A percentile compares a stretch with the other conserved stretches of the same genome.
phyloP scores from a whole-genome alignment of 2,797 vertebrate genomes.

The Gallinago nigripennis region DNA sequence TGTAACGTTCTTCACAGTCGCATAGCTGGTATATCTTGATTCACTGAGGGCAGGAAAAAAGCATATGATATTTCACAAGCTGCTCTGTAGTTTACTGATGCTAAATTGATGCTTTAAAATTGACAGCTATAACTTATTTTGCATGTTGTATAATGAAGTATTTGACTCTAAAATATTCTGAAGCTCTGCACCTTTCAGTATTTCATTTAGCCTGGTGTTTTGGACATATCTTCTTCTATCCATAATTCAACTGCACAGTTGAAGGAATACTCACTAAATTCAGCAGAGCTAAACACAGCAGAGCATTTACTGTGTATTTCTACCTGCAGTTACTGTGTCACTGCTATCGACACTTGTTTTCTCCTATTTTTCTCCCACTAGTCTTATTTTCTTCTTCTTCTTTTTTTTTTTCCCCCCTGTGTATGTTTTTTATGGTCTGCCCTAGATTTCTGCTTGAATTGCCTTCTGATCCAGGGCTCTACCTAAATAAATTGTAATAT shows the following conservation, averaged over 20 bases:
- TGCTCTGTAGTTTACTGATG: background rate
- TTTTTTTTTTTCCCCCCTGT: background rate
- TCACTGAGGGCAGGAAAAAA: background rate
- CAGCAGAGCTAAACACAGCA: background rate
- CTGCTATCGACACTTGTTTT: background rate
- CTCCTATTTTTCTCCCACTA: background rate
- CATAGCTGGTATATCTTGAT: background rate
- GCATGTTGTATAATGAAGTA: background rate
- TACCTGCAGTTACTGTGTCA: background rate
- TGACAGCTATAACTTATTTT: background rate
- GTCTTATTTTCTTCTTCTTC: background rate
- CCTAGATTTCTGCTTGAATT: background rate
- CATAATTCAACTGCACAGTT: background rate
- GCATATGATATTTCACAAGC: background rate
- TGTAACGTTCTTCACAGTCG: background rate
- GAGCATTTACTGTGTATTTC: background rate
- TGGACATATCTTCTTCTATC: background rate
- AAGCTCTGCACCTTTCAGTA: background rate
- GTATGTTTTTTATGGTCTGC: background rate
- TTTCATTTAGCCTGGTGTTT: background rate
- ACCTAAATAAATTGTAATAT: background rate
- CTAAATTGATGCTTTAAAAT: background rate
- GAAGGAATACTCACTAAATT: background rate
- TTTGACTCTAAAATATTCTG: background rate
- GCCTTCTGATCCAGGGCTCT: background rate